Conservation (phyloP, 2,113 vertebrate genomes). For the Oryzias melastigma region DNA sequence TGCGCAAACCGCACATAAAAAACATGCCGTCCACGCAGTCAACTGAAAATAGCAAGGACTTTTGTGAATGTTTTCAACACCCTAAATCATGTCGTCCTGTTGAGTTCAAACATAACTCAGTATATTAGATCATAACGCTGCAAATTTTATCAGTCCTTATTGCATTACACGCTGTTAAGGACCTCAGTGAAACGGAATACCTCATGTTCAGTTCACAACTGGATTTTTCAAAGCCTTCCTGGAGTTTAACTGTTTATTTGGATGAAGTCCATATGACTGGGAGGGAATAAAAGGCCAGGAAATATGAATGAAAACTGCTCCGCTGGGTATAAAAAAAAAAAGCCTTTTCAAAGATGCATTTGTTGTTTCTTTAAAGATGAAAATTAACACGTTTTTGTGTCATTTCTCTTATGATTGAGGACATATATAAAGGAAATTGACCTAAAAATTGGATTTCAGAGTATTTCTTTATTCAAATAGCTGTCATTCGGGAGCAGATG, state of each 20-base stretch:
- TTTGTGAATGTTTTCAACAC: constrained; percentile 26
- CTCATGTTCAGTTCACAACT: constrained; percentile 31
- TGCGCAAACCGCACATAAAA: constrained; percentile 44
- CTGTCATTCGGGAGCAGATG: too few relatives aligned
- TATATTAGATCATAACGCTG: constrained; percentile 29
- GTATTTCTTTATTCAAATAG: too few relatives aligned
- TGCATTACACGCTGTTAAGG: constrained; percentile 29
- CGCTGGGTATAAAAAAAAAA: constrained; percentile 26
- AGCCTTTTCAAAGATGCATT: constrained; percentile 47
- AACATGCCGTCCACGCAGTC: constrained; percentile 25
- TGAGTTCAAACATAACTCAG: constrained; percentile 37
- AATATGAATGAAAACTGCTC: constrained; percentile 65
- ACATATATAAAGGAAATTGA: too few relatives aligned
- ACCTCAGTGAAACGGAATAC: constrained; percentile 30
- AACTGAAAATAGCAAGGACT: constrained; percentile 28
- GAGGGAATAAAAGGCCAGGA: constrained; percentile 56
- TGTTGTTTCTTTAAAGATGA: constrained; percentile 37
- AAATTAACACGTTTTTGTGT: too few relatives aligned
- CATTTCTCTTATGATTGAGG: too few relatives aligned
- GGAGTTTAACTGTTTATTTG: constrained; percentile 64
- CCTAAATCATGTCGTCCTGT: constrained; percentile 32
- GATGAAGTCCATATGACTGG: constrained; percentile 38
- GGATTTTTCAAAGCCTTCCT: constrained; percentile 32
- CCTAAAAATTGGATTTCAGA: too few relatives aligned
- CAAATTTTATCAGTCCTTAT: constrained; percentile 28